Conservation (phyloP, 2,113 vertebrate species). For the Marmota flaviventris region DNA sequence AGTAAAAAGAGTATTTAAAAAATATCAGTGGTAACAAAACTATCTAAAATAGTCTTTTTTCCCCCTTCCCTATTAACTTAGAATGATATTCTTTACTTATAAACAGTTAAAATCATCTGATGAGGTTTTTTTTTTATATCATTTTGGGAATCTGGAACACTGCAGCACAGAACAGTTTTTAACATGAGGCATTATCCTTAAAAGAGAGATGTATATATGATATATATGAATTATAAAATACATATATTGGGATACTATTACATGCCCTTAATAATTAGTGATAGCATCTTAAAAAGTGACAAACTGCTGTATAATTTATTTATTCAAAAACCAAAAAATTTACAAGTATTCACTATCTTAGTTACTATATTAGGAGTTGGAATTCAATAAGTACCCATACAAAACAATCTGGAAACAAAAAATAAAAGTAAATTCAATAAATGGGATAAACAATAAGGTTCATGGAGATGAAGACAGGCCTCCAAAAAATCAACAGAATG, state of each 20-base stretch:
- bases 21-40: not conserved
- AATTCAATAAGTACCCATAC: not conserved
- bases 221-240: not conserved
- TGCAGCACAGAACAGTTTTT: not conserved
- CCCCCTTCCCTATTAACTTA: not conserved
- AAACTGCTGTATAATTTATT: not conserved
- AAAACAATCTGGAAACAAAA: constrained; percentile 56
- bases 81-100: not conserved
- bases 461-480: not conserved
- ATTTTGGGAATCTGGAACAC: not conserved
- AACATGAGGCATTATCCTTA: not conserved
- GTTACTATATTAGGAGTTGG: not conserved
- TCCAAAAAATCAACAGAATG: not conserved
- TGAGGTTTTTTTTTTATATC: not conserved
- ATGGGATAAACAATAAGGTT: not conserved
- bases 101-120: not conserved
- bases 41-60: not conserved
- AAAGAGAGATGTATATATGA: not conserved
- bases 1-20: not conserved
- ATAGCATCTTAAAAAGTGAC: not conserved
- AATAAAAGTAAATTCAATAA: not conserved
- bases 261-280: not conserved
- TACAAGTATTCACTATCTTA: not conserved
- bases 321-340: not conserved
- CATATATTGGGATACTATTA: not conserved